Evolutionary conservation across 64 coral and sea anemone species (phyloP), one percentile per base, ranked within the genome.

Genomic region (Montipora capricornis): DNA sequence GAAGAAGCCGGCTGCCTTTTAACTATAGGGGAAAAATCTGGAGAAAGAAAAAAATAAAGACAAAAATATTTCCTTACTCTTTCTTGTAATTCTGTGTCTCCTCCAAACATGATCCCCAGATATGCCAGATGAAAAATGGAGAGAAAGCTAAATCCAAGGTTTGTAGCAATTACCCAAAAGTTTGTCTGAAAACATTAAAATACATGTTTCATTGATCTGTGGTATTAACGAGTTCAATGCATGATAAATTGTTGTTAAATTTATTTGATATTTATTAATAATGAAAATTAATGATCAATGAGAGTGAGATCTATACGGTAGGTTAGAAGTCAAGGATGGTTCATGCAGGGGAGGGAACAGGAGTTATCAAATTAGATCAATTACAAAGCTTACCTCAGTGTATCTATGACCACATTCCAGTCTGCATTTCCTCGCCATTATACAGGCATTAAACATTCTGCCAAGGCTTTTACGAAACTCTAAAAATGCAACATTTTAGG

Each of bases 71-170:
- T 20, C 76, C 60, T 14, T 78, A 96, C 97, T 89, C 86, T 89
- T 92, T 84, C 95, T 45, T 98, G 96, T 68, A 83, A 61, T 68
- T 87, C 91, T 16, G 89, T 87, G 29, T 96, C 97, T 11, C 83
- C 83, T 47, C 95, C 97, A 80, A 99, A 99, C 97, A 96, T 99
- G 77, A 99, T 96, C n/a, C 97, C 97, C 45, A 99, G 87, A 91
- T 99, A 99, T 14, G 97, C 97, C 12, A 99, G 79, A 82, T 99
- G 98, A 78, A 99, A 99, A 11, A 99, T 50, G 20, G 95, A 76
- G n/a, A 99, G 92, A 83, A 96, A 99, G 20, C 94, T 91, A 75
- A 99, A 96, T 16, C 83, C 92, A 78, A 99, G 82, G 74, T 99
- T 99, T 12, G 80, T 66, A 6, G 89, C 92, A 19, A 84, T 85